Conservation (phyloP, 2,113 vertebrate species). For the Scomber scombrus region DNA sequence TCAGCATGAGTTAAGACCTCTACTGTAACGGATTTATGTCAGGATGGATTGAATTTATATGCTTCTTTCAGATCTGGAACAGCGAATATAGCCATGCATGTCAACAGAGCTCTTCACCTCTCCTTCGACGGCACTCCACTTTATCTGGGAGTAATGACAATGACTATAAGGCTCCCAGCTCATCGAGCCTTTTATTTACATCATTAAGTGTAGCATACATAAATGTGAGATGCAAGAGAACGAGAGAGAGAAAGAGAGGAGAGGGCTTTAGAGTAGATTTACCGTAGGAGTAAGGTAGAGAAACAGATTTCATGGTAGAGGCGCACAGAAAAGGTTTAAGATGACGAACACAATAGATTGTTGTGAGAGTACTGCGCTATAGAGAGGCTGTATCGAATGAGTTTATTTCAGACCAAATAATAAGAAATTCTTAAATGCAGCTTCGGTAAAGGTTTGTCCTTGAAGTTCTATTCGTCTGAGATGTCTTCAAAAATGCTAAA, state of each 20-base stretch:
- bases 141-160: conserved; percentile 28
- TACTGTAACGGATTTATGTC: conserved; percentile 20
- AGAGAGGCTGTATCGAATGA: conserved; percentile 1
- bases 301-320: no score
- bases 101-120: conserved; percentile 21
- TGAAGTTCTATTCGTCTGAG: conserved; percentile 29
- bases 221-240: background rate
- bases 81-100: conserved; percentile 9
- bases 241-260: no score
- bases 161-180: background rate
- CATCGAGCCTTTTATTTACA: conserved; percentile 10
- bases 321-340: background rate
- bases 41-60: conserved; percentile 32
- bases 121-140: conserved; percentile 37
- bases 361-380: background rate
- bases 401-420: conserved; percentile 35
- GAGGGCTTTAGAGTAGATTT: background rate
- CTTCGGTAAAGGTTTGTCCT: conserved; percentile 33
- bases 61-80: conserved; percentile 16
- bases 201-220: conserved; percentile 18
- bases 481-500: conserved; percentile 47
- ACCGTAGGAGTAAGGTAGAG: no score
- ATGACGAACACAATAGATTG: background rate
- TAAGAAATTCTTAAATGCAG: conserved; percentile 4
- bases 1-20: background rate